These are phyloP conservation scores for Thinocorus orbignyianus DNA, from an alignment of 2,113 vertebrate species.

Conservation along the genomic window DNA sequence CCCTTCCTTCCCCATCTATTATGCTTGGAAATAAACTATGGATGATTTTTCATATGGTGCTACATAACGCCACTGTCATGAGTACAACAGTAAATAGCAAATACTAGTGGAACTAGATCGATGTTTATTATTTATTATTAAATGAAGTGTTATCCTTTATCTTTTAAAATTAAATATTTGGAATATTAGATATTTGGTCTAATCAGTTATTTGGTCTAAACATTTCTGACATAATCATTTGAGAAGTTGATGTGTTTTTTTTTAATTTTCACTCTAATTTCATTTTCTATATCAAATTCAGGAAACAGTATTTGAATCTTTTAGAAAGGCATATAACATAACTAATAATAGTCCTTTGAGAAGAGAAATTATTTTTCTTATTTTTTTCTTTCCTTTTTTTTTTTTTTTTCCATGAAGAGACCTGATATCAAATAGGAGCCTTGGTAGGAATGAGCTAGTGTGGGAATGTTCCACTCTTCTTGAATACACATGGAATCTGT, in stretches of 20 bases:
- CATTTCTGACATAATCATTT: background rate
- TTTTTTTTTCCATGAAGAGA: background rate
- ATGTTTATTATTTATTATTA: background rate
- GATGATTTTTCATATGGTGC: background rate
- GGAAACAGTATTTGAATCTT: background rate
- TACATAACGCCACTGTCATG: rapidly evolving
- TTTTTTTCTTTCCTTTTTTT: background rate
- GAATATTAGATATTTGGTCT: background rate
- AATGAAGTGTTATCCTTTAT: background rate
- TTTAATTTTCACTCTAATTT: background rate
- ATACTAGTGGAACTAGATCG: background rate
- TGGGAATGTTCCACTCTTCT: background rate
- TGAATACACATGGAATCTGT: background rate
- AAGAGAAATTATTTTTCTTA: background rate
- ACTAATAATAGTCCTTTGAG: background rate
- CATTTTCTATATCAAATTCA: background rate
- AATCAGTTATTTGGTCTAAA: background rate
- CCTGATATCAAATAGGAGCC: background rate
- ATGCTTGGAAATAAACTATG: background rate
- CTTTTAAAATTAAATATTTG: background rate
- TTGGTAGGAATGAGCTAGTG: background rate
- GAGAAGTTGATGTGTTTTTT: rapidly evolving
- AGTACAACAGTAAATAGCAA: background rate
- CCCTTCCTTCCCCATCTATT: background rate
- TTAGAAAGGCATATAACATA: background rate